These are phyloP conservation scores for Nasonovia ribisnigri DNA, from an alignment of 2,888 invertebrate genomes.

Conservation along the genomic window DNA sequence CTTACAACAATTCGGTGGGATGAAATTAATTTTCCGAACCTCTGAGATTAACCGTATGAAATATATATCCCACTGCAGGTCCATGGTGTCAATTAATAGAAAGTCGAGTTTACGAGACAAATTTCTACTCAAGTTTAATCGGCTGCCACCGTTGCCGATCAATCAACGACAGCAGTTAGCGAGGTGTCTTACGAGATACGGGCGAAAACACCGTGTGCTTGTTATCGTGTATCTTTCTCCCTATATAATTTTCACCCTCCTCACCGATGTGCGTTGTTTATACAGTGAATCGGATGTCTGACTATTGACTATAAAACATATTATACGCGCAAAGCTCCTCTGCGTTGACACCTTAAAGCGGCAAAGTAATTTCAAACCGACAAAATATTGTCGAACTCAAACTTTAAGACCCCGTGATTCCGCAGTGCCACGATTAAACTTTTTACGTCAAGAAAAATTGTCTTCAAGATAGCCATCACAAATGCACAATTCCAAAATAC, in stretches of 20 bases:
- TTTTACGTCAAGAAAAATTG: slow-evolving; percentile 28
- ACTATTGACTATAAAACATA: background rate
- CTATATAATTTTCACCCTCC: background rate
- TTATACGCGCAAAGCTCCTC: background rate
- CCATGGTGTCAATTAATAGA: slow-evolving; percentile 43
- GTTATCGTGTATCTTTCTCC: slow-evolving; percentile 14
- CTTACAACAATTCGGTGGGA: background rate
- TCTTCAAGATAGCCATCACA: background rate
- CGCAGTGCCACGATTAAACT: background rate
- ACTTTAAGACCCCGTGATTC: background rate
- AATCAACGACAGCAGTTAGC: slow-evolving; percentile 51
- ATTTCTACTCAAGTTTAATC: slow-evolving; percentile 52
- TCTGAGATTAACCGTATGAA: slow-evolving; percentile 34
- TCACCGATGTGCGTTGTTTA: background rate
- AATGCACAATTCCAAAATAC: background rate
- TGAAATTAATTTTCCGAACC: slow-evolving; percentile 30
- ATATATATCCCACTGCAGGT: background rate
- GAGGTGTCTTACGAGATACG: background rate
- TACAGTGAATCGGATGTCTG: background rate
- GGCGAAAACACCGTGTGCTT: slow-evolving; percentile 32
- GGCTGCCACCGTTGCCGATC: slow-evolving; percentile 32
- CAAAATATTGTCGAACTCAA: background rate
- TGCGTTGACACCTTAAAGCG: background rate
- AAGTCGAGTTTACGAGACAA: slow-evolving; percentile 54
- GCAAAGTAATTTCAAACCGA: slow-evolving; percentile 26